A percentile compares a stretch with the other conserved stretches of the same genome.
Evolutionary conservation across 2,113 vertebrate genomes (phyloP).

Genomic region (Ailuropoda melanoleuca): DNA sequence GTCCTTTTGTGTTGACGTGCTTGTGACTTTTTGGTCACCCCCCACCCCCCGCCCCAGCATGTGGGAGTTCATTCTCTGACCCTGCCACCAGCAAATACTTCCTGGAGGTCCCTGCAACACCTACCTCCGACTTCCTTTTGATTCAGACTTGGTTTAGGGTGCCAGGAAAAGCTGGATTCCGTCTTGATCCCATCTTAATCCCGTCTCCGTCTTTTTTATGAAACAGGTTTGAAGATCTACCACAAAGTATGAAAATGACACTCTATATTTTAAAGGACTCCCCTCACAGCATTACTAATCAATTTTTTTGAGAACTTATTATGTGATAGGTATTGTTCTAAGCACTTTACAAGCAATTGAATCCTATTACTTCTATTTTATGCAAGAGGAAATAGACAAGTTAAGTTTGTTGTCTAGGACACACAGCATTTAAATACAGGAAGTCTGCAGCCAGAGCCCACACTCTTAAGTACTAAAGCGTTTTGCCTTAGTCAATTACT

Average conservation of each 20-base stretch:
- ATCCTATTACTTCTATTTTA: background rate
- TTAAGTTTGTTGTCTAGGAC: background rate
- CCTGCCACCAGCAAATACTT: background rate
- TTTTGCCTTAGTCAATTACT: background rate
- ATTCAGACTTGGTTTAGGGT: background rate
- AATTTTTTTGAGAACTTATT: background rate
- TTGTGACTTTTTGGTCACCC: background rate
- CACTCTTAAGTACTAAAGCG: background rate
- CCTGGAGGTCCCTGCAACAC: background rate
- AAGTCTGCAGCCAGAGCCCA: background rate
- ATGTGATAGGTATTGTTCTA: background rate
- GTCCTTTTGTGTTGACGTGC: background rate
- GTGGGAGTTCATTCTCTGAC: background rate
- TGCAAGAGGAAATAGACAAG: background rate
- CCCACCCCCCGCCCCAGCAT: accelerated
- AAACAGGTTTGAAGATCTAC: background rate
- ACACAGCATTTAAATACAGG: background rate
- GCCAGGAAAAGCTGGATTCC: background rate
- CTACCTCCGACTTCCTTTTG: background rate
- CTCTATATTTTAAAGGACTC: background rate
- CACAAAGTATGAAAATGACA: background rate
- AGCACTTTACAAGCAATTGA: background rate
- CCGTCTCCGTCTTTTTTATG: background rate
- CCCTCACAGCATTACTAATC: background rate
- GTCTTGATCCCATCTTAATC: background rate